phyloP scores from a whole-genome alignment of 2,797 vertebrate genomes.

The Poecile montanus region DNA sequence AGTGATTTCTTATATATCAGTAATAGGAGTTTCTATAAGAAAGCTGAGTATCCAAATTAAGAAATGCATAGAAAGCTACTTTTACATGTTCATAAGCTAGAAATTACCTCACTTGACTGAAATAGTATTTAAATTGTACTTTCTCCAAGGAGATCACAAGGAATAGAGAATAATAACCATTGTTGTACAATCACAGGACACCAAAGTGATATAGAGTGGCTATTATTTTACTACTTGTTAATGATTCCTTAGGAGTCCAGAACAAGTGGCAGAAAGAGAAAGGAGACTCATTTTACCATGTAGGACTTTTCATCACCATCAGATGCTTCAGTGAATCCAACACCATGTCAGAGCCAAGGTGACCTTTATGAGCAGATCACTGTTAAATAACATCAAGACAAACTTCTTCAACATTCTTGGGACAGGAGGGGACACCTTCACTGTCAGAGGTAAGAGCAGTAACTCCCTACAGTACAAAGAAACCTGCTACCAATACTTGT shows the following conservation, averaged over 20 bases:
- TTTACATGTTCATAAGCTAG: not conserved
- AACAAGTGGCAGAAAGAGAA: not conserved
- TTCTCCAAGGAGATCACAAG: not conserved
- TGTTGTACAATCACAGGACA: not conserved
- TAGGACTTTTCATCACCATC: not conserved
- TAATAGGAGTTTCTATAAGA: not conserved
- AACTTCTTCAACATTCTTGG: not conserved
- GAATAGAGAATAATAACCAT: not conserved
- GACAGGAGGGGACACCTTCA: not conserved
- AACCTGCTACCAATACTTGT: not conserved
- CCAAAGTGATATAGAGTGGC: not conserved
- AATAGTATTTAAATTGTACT: not conserved
- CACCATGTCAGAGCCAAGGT: not conserved
- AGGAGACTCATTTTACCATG: not conserved
- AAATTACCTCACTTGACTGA: not conserved
- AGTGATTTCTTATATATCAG: not conserved
- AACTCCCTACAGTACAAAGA: not conserved
- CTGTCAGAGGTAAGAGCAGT: not conserved
- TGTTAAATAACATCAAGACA: not conserved
- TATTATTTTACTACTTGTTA: constrained; percentile 40
- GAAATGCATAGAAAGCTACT: not conserved
- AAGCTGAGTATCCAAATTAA: not conserved
- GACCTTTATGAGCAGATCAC: not conserved
- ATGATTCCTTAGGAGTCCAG: constrained; percentile 14
- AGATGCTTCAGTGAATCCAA: not conserved